phyloP scores from a whole-genome alignment of 2,113 vertebrate species.

The Rhagologus leucostigma region DNA sequence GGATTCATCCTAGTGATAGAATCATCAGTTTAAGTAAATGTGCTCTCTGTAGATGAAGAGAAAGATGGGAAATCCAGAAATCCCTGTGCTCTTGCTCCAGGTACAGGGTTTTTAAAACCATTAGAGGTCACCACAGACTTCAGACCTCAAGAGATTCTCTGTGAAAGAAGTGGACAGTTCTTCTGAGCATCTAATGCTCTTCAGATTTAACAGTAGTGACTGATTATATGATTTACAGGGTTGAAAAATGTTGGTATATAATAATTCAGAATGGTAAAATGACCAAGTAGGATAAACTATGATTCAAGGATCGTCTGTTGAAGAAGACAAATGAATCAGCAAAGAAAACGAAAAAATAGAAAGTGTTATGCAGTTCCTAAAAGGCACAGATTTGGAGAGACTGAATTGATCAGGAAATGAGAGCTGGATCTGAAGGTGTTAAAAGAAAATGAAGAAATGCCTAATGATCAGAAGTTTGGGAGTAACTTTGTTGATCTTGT shows the following conservation, averaged over 20 bases:
- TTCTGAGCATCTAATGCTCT: not conserved
- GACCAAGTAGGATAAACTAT: not conserved
- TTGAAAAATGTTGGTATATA: not conserved
- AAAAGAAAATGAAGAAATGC: conserved; percentile 55
- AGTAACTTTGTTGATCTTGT: not conserved
- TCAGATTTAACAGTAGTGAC: not conserved
- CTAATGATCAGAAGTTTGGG: not conserved
- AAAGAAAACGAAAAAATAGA: not conserved
- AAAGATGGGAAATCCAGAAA: not conserved
- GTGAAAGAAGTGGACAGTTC: not conserved
- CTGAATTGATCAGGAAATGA: conserved; percentile 38
- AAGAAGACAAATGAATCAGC: not conserved
- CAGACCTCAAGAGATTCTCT: not conserved
- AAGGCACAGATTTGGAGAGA: conserved; percentile 38
- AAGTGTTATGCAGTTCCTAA: not conserved
- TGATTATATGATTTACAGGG: not conserved
- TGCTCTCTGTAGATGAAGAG: not conserved
- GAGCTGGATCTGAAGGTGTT: conserved; percentile 7
- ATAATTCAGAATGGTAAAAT: not conserved
- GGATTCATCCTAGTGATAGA: not conserved
- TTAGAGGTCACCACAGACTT: not conserved
- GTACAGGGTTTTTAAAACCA: not conserved
- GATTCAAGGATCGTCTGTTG: not conserved
- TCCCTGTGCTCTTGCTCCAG: not conserved
- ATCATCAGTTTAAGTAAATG: not conserved